A percentile compares a stretch with the other conserved stretches of the same genome.
phyloP scores from a whole-genome alignment of 2,888 invertebrate genomes.

The Hydriomena furcata region DNA sequence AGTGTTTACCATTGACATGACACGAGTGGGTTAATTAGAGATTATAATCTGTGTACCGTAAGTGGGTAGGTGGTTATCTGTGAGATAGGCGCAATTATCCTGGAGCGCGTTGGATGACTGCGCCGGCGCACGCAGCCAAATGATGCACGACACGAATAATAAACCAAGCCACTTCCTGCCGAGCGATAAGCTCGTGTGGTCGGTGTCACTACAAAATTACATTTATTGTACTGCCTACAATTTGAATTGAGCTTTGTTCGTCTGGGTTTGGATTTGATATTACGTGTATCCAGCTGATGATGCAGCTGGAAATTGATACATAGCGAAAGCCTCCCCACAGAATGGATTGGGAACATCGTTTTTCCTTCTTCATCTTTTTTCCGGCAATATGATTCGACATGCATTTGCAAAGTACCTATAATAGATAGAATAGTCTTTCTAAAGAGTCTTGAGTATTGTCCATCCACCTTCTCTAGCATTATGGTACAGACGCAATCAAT shows the following conservation, averaged over 20 bases:
- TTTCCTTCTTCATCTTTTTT: no score
- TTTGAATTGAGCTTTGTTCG: conserved; percentile 1
- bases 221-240: conserved; percentile 1
- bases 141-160: conserved; percentile 82
- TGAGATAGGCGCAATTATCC: conserved; percentile 56
- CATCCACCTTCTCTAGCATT: no score
- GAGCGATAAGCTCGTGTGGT: conserved; percentile 70
- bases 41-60: conserved; percentile 70
- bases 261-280: not conserved
- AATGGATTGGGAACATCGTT: no score
- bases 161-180: conserved; percentile 81
- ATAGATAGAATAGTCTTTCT: not conserved
- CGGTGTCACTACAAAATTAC: conserved; percentile 8
- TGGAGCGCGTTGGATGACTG: conserved; percentile 55
- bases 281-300: not conserved
- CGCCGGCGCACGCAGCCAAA: conserved; percentile 66
- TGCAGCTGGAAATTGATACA: no score
- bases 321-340: not conserved
- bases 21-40: conserved; percentile 65
- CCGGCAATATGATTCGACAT: no score
- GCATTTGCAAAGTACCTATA: no score
- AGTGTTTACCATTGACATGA: conserved; percentile 45
- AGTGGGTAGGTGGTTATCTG: conserved; percentile 57
- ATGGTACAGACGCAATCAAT: no score
- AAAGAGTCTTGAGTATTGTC: no score